Evolutionary conservation across 2,888 invertebrate genomes (phyloP).

Genomic region (Ectemnius cavifrons): DNA sequence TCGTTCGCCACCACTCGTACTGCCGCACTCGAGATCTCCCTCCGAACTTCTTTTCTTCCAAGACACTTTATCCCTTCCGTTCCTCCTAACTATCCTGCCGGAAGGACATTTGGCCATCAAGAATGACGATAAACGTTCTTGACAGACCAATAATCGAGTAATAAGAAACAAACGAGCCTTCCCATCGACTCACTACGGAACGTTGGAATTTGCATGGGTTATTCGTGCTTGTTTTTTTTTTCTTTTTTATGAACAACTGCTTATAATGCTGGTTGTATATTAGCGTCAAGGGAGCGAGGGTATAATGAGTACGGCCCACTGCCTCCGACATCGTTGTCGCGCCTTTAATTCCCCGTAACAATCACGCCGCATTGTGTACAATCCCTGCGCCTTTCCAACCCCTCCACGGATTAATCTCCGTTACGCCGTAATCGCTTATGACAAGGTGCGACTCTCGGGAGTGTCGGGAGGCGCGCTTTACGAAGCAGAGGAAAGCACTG

Average conservation of each 20-base stretch:
- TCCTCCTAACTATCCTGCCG: background rate
- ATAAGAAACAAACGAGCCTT: background rate
- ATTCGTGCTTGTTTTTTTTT: no score
- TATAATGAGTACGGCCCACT: background rate
- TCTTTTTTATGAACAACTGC: background rate
- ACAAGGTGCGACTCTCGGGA: conserved; percentile 8
- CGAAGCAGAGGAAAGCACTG: conserved; percentile 31
- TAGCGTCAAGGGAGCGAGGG: background rate
- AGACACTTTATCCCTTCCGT: background rate
- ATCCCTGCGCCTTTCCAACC: conserved; percentile 36
- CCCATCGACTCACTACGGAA: background rate
- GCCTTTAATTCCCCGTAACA: conserved; percentile 37
- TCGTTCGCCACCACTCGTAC: conserved; percentile 14
- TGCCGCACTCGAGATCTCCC: conserved; percentile 10
- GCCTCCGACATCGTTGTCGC: conserved; percentile 3
- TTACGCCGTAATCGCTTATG: conserved; percentile 31
- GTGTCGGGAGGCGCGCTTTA: conserved; percentile 24
- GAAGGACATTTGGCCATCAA: background rate
- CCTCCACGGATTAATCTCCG: conserved; percentile 30
- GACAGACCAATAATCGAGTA: background rate
- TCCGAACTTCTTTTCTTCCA: conserved; percentile 26
- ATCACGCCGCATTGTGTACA: conserved; percentile 38
- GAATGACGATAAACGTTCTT: background rate
- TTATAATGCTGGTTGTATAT: background rate
- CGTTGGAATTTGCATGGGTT: background rate